Conservation (phyloP, 2,113 vertebrate genomes). For the Etia nguti region DNA sequence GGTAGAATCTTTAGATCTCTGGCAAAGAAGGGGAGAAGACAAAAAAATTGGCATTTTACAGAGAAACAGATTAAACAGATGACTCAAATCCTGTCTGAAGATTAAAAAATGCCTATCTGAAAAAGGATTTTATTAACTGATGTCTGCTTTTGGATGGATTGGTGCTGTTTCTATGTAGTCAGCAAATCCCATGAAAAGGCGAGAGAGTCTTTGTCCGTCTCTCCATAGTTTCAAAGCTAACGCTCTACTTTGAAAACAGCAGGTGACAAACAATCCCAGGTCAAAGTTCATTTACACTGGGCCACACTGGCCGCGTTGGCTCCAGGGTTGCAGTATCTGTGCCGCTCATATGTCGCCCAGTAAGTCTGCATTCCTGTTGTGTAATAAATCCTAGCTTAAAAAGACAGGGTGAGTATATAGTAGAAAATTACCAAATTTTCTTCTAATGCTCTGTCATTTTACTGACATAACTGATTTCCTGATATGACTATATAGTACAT, state of each 20-base stretch:
- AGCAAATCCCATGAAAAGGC: neutral
- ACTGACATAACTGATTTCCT: neutral
- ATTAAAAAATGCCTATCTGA: neutral
- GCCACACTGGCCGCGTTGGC: neutral
- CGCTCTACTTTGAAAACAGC: neutral
- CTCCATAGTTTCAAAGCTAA: neutral
- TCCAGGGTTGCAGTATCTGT: neutral
- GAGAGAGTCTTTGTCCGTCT: neutral
- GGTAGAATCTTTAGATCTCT: conserved; percentile 17
- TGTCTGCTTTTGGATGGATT: neutral
- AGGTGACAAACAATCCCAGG: neutral
- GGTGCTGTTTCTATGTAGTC: neutral
- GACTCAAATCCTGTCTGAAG: neutral
- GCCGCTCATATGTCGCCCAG: neutral
- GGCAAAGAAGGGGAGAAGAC: neutral
- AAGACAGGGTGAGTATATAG: neutral
- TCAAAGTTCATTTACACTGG: neutral
- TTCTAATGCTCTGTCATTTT: neutral
- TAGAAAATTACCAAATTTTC: neutral
- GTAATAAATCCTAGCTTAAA: neutral
- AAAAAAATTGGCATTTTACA: neutral
- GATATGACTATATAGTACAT: neutral
- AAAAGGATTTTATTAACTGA: neutral
- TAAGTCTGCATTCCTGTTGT: neutral
- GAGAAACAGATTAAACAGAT: conserved; percentile 23